phyloP scores from a whole-genome alignment of 2,113 vertebrate species.

The Syngnathus floridae region DNA sequence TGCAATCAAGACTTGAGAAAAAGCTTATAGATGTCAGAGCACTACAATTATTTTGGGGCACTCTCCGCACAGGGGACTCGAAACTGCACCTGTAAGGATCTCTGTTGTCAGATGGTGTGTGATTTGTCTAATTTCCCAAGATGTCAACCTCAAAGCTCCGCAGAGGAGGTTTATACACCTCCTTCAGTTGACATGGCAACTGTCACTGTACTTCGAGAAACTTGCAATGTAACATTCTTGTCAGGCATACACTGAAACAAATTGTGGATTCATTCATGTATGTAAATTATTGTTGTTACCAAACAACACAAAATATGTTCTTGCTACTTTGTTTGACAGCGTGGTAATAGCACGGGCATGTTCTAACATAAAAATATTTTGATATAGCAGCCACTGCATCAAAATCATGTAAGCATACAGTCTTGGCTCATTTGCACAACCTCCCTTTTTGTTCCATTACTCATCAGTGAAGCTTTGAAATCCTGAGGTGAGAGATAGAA shows the following conservation, averaged over 20 bases:
- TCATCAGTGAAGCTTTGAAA: constrained; percentile 54
- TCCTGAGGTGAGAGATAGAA: constrained; percentile 27
- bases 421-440: constrained; percentile 40
- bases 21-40: constrained; percentile 30
- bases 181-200: constrained; percentile 4
- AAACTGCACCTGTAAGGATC: constrained; percentile 6
- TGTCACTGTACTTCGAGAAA: not conserved
- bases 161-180: constrained; percentile 2
- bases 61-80: constrained; percentile 7
- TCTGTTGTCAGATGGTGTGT: constrained; percentile 16
- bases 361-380: constrained; percentile 13
- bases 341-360: not conserved
- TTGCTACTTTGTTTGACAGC: too few species aligned
- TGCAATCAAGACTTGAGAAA: too few species aligned
- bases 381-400: constrained; percentile 13
- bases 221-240: not conserved
- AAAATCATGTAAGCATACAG: constrained; percentile 34
- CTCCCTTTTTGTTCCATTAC: constrained; percentile 44
- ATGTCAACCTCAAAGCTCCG: not conserved
- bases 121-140: constrained; percentile 21
- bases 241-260: not conserved
- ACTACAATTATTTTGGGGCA: constrained; percentile 19
- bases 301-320: too few species aligned
- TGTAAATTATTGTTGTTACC: too few species aligned
- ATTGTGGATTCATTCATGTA: too few species aligned